Base-by-base conservation (phyloP, 2,888 invertebrate species). In the Latrodectus elegans region DNA sequence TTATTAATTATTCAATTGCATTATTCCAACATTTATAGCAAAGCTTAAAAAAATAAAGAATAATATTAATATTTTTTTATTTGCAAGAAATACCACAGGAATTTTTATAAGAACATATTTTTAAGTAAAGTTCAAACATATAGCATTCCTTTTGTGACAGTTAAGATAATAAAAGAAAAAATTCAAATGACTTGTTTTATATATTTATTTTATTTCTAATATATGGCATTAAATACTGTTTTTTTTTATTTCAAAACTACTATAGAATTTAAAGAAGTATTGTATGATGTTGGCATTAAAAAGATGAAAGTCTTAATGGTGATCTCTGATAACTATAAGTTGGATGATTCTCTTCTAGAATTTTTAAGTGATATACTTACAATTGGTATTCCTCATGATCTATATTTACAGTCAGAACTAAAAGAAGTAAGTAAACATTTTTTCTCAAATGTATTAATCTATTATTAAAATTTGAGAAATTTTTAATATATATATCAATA, bases 361-460 rank as follows among this genome's bases (percentile, higher is more conserved):
- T 96, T 97, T 90, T 94, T 97, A 85, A 97, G 97, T 92, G 97
- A 96, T 91, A 94, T 97, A 92, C 93, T 97, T 84, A 96, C 96
- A 91, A 96, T 95, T 89, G 97, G 97, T 0, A 97, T 97, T 92
- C 95, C 97, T 85, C 94, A 96, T 8, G 97, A 97, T 92, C 93
- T 97, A n/a, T 97, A 95, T 91, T 96, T 96, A 91, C 92, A 95
- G 0, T 97, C 97, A 90, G 97, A 97, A 92, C 95, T 97, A 92
- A 72, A 72, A 70, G 38, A 15, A 49, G 77, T 77, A 49, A 49
- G 77, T 84, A 49, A 38, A 55, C 3, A 68, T 78, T 38, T 52
- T 67, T 52, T 8, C 11, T 26, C 51, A 15, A 26, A 49, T 76
- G 1, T n/a, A 2, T 64, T 76, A 65, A 49, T 74, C 22, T 17